These are phyloP conservation scores for Climacteris rufus DNA, from an alignment of 2,113 vertebrate genomes.

Conservation along the genomic window DNA sequence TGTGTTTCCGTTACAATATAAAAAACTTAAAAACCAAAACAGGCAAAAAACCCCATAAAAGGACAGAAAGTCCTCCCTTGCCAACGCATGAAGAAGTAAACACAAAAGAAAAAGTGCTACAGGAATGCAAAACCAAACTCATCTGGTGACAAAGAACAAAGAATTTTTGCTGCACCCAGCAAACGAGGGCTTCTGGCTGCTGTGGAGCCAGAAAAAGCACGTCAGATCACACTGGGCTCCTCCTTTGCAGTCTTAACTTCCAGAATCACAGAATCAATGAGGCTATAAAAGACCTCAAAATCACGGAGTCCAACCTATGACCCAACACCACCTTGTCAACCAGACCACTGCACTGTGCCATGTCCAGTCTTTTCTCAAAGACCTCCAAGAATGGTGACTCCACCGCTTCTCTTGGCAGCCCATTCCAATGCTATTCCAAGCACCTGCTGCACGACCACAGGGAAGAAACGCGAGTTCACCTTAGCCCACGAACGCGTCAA, in stretches of 20 bases:
- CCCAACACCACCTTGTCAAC: background rate
- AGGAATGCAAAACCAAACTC: background rate
- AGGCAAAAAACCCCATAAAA: rapidly evolving
- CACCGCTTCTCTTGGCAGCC: background rate
- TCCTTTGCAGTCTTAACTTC: background rate
- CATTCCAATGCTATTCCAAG: background rate
- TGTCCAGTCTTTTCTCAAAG: background rate
- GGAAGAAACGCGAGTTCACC: background rate
- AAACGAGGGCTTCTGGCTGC: background rate
- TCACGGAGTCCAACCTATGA: background rate
- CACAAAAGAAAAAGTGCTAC: background rate
- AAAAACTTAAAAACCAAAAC: background rate
- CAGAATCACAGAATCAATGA: background rate
- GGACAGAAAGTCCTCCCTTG: background rate
- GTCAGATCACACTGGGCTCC: rapidly evolving
- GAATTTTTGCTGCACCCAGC: background rate
- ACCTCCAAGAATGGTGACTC: background rate
- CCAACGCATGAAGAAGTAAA: rapidly evolving
- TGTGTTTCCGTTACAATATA: background rate
- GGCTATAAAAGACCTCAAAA: background rate
- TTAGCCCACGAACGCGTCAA: rapidly evolving
- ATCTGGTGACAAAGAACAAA: rapidly evolving
- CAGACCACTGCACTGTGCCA: too few species aligned
- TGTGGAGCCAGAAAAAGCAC: background rate
- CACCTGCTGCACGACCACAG: background rate